Evolutionary conservation across 2,888 invertebrate species (phyloP).

Genomic region (Acanthococcus lagerstroemiae): DNA sequence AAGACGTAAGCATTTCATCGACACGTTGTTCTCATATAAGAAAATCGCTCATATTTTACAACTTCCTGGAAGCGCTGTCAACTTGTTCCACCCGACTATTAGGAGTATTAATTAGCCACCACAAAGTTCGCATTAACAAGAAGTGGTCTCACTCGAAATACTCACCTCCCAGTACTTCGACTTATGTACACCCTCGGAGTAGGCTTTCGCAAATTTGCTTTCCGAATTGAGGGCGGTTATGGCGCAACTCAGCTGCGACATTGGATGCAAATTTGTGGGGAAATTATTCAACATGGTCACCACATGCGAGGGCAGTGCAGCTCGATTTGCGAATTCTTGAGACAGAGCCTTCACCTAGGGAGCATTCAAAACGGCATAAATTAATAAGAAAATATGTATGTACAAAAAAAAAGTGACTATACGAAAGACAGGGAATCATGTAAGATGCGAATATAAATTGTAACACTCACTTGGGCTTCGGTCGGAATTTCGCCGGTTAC

Average conservation of each 20-base stretch:
- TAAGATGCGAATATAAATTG: not conserved
- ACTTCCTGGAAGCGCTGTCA: no score
- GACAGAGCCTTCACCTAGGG: slow-evolving; percentile 58
- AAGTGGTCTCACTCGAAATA: not conserved
- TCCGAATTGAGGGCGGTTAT: slow-evolving; percentile 85
- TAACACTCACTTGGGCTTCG: slow-evolving; percentile 56
- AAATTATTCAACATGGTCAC: slow-evolving; percentile 85
- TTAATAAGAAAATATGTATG: not conserved
- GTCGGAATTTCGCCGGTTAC: slow-evolving; percentile 81
- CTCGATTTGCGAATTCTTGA: slow-evolving; percentile 75
- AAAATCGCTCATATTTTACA: no score
- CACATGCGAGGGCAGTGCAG: slow-evolving; percentile 86
- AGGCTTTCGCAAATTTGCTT: slow-evolving; percentile 84
- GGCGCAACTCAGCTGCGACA: slow-evolving; percentile 88
- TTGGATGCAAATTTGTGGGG: slow-evolving; percentile 80
- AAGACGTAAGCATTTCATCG: no score
- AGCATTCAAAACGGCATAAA: no score
- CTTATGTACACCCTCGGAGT: slow-evolving; percentile 77
- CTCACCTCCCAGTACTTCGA: slow-evolving; percentile 77
- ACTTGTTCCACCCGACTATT: no score
- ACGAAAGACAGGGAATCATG: not conserved
- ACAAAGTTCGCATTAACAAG: no score
- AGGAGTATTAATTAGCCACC: no score
- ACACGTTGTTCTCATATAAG: no score
- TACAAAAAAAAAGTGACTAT: not conserved